Conservation (phyloP, 2,797 vertebrate genomes). For the Toxotes lorentzi region DNA sequence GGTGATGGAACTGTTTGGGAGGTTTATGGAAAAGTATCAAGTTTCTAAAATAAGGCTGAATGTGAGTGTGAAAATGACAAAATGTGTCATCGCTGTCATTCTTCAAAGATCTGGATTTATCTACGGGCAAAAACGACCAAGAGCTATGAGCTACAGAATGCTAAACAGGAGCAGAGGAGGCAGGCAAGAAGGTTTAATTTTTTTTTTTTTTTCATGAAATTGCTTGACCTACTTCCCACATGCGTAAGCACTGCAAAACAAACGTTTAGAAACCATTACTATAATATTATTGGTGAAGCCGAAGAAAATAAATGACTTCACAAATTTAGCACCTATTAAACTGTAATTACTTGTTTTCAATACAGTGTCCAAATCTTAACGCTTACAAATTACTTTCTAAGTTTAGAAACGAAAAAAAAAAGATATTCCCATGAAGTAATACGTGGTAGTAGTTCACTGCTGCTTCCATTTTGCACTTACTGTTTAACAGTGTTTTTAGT, state of each 20-base stretch:
- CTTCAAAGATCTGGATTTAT: slow-evolving; percentile 14
- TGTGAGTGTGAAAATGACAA: slow-evolving; percentile 16
- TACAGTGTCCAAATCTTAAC: slow-evolving; percentile 45
- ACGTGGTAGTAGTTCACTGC: background rate
- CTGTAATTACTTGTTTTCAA: slow-evolving; percentile 57
- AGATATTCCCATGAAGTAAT: slow-evolving; percentile 32
- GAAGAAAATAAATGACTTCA: slow-evolving; percentile 15
- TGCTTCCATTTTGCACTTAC: background rate
- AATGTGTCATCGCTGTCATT: slow-evolving; percentile 19
- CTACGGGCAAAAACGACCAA: slow-evolving; percentile 7
- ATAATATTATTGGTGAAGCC: slow-evolving; percentile 10
- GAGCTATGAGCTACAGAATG: background rate
- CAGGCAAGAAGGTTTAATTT: slow-evolving; percentile 28
- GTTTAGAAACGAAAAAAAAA: slow-evolving; percentile 21
- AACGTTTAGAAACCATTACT: slow-evolving; percentile 47
- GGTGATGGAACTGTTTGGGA: slow-evolving; percentile 23
- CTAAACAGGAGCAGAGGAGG: slow-evolving; percentile 18
- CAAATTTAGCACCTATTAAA: background rate
- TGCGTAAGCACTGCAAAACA: slow-evolving; percentile 11
- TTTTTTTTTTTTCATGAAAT: slow-evolving; percentile 34
- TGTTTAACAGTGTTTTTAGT: slow-evolving; percentile 17
- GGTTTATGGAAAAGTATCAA: slow-evolving; percentile 14
- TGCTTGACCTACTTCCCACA: slow-evolving; percentile 59
- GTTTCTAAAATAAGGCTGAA: slow-evolving; percentile 34
- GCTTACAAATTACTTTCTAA: slow-evolving; percentile 51